Evolutionary conservation across 2,888 invertebrate genomes (phyloP).

Genomic region (Leucophenga maculata): DNA sequence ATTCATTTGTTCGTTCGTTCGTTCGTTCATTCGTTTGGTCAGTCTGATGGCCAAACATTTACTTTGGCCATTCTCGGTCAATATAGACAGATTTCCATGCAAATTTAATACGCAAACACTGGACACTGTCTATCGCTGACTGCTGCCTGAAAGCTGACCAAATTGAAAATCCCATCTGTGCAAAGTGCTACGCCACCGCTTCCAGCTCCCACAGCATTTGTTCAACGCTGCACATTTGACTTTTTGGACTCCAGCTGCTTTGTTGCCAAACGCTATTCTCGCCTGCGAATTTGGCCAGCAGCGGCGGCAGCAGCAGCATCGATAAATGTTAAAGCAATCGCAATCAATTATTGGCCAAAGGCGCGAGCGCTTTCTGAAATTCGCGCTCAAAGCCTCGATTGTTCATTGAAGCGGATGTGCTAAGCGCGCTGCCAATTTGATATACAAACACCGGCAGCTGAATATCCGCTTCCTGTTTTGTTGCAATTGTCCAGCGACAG

Average conservation of each 20-base stretch:
- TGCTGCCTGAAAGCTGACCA: slow-evolving; percentile 48
- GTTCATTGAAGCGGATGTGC: slow-evolving; percentile 56
- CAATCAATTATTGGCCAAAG: slow-evolving; percentile 63
- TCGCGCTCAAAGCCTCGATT: slow-evolving; percentile 34
- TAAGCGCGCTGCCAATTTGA: slow-evolving; percentile 64
- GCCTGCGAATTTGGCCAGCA: slow-evolving; percentile 51
- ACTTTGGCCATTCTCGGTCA: slow-evolving; percentile 69
- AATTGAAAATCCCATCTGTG: slow-evolving; percentile 71
- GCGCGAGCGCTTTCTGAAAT: slow-evolving; percentile 29
- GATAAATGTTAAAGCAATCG: background rate
- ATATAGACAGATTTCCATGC: slow-evolving; percentile 72
- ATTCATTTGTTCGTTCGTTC: slow-evolving; percentile 39
- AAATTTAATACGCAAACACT: slow-evolving; percentile 72
- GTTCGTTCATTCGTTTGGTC: slow-evolving; percentile 53
- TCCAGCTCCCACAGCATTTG: background rate
- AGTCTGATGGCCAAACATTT: slow-evolving; percentile 54
- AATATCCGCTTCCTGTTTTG: slow-evolving; percentile 58
- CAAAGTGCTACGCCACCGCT: slow-evolving; percentile 53
- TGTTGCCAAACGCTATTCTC: slow-evolving; percentile 32
- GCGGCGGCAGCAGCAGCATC: slow-evolving; percentile 19
- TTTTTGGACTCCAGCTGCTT: slow-evolving; percentile 32
- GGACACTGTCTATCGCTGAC: slow-evolving; percentile 36
- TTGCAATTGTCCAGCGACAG: slow-evolving; percentile 12
- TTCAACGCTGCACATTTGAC: background rate
- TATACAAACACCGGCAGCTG: slow-evolving; percentile 55